Conservation (phyloP, 2,797 vertebrate genomes). For the Sebastes matsubarae region DNA sequence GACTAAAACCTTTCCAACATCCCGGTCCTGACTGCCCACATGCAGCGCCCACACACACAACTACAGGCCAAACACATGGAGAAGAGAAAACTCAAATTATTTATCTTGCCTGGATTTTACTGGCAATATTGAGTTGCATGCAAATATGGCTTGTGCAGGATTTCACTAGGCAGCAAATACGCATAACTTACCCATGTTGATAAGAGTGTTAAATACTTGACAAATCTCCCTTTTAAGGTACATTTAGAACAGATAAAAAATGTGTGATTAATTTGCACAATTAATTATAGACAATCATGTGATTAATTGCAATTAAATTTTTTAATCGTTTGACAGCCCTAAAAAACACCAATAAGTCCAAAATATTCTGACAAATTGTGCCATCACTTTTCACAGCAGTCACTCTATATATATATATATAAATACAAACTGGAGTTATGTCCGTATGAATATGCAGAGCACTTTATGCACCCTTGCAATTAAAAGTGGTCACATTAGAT, state of each 20-base stretch:
- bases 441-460: background rate
- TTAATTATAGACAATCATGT: too few relatives aligned
- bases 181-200: too few relatives aligned
- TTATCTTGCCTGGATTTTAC: background rate
- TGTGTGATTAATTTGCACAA: too few relatives aligned
- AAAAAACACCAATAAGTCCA: background rate
- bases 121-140: background rate
- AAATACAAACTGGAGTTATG: background rate
- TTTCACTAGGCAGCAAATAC: background rate
- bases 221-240: too few relatives aligned
- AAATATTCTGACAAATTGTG: background rate
- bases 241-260: too few relatives aligned
- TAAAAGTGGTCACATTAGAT: slow-evolving; percentile 1
- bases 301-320: too few relatives aligned
- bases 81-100: background rate
- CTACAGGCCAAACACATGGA: background rate
- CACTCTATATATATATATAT: background rate
- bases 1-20: background rate
- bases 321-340: too few relatives aligned
- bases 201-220: too few relatives aligned
- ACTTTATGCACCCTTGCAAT: background rate
- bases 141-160: background rate
- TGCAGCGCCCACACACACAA: background rate
- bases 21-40: background rate
- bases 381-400: background rate